phyloP scores from a whole-genome alignment of 1,140 invertebrate genomes.

The Tetramorium alpestre region DNA sequence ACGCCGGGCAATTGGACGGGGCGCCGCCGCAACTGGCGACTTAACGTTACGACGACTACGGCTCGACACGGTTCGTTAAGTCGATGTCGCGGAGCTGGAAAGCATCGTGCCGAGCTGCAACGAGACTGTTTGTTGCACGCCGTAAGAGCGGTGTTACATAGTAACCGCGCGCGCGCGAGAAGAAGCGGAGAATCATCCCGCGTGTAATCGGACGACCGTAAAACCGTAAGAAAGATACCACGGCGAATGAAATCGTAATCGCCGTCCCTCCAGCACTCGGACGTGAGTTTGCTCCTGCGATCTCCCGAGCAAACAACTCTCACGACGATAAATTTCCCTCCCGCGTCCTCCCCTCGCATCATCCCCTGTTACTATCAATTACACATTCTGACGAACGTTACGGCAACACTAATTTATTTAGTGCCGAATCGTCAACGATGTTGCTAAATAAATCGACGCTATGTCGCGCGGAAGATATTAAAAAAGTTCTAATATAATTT shows the following conservation, averaged over 20 bases:
- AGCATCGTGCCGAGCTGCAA: not conserved
- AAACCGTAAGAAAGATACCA: conserved; percentile 9
- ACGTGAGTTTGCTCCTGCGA: not conserved
- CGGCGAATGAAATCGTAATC: conserved; percentile 3
- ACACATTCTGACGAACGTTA: not conserved
- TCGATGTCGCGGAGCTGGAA: not conserved
- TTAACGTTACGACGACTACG: not conserved
- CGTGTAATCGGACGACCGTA: conserved; percentile 6
- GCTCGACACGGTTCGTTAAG: conserved; percentile 28
- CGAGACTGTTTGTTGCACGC: conserved; percentile 3
- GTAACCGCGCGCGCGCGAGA: not conserved
- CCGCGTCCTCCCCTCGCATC: not conserved
- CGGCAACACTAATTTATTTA: conserved; percentile 5
- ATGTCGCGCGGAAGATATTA: not conserved
- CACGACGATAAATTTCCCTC: not conserved
- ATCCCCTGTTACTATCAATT: not conserved
- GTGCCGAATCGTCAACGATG: not conserved
- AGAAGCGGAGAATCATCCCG: not conserved
- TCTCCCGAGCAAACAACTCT: not conserved
- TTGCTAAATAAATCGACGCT: not conserved
- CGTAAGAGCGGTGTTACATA: not conserved
- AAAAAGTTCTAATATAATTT: not conserved
- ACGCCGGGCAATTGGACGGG: not conserved
- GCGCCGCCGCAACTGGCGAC: not conserved
- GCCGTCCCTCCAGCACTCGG: not conserved